Evolutionary conservation across 2,113 vertebrate species (phyloP), one percentile per base, ranked within the genome.

Genomic region (Emydura subglobosa): DNA sequence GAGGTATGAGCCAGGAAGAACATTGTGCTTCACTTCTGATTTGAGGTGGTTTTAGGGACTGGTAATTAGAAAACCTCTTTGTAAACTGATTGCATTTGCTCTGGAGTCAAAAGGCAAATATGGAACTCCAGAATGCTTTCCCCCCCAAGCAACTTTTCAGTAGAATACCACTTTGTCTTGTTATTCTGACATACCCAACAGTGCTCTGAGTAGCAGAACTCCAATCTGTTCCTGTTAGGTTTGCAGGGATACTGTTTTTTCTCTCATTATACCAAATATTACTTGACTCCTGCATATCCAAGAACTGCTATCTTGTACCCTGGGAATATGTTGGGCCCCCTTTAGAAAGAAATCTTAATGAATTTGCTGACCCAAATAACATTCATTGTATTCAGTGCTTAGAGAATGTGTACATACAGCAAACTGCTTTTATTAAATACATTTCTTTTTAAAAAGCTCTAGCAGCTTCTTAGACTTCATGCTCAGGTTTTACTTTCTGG

Each of bases 21-120:
- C 83, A 54, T 86, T 86, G 10, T 2, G 1, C 79, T 57, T 79
- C 39, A 34, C 50, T 95, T 86, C 31, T 3, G 50, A 57, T 86
- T 88, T 0, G n/a, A n/a, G 87, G 54, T 42, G 72, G 22, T 87
- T 85, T 95, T 39, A 93, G 54, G 89, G 92, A 27, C 42, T 76
- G 6, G 25, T 39, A 76, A 90, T 42, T 51, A 10, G 76, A 61
- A 27, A 72, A 44, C 74, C 14, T 0, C 24, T 3, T 89, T 17
- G 74, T 80, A 84, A 82, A 65, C 61, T 74, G 72, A 74, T 25
- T 74, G 10, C n/a, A 72, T 47, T 44, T 76, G 21, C 24, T 87
- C 22, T 34, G 31, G 31, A 89, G 31, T 34, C 85, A 59, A 84
- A 81, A 84, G n/a, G 39, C 22, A 27, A n/a, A 74, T 57, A 44